Evolutionary conservation across 1,140 invertebrate species (phyloP).

Genomic region (Apocrypta bakeri): DNA sequence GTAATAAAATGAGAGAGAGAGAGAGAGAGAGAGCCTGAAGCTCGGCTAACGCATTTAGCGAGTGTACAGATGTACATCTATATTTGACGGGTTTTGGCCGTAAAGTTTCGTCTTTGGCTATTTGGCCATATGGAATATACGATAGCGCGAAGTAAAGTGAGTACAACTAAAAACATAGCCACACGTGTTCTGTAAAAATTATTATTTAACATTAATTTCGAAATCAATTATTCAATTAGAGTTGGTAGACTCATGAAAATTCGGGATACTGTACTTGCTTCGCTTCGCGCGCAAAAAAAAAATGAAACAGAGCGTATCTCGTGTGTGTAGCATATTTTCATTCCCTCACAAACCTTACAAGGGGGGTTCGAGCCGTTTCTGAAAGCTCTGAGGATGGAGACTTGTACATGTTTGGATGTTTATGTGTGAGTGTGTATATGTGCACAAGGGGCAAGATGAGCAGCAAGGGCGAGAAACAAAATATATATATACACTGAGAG

Average conservation of each 20-base stretch:
- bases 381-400: background rate
- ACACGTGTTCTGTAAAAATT: no score
- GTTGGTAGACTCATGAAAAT: no score
- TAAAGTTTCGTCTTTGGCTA: conserved; percentile 10
- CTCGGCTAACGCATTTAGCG: conserved; percentile 45
- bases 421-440: background rate
- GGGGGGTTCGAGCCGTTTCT: background rate
- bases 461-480: background rate
- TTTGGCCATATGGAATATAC: background rate
- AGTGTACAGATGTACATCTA: conserved; percentile 22
- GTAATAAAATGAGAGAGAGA: conserved; percentile 50
- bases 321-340: conserved; percentile 24
- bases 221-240: background rate
- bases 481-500: background rate
- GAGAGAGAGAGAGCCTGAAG: no score
- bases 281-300: background rate
- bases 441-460: background rate
- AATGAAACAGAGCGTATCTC: conserved; percentile 37
- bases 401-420: background rate
- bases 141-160: background rate
- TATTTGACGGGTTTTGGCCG: background rate
- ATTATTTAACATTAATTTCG: background rate
- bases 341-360: conserved; percentile 11
- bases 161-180: background rate
- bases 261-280: no score